Base-by-base conservation (phyloP, 2,797 vertebrate genomes). In the Anas capensis region DNA sequence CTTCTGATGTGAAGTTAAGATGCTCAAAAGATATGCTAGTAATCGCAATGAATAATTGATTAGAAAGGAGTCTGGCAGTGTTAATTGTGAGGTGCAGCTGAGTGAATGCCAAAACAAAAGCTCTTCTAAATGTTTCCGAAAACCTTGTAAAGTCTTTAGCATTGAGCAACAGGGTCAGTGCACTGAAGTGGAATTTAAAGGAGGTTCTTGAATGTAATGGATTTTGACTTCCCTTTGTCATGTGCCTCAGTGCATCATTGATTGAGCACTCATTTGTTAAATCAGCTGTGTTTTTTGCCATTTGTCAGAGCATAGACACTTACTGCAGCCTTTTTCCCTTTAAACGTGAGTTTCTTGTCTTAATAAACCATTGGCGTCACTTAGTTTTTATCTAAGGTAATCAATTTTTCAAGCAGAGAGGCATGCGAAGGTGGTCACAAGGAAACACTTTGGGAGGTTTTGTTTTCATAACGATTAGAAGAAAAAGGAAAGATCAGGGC, bases 211-310 rank as follows among this genome's bases (percentile, higher is more conserved):
- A 99, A 98, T 97, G 96, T 99, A 99, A 99, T 99, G 97, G 98
- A 97, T 99, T 99, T 98, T 99, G 99, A 99, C 99, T 99, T 98
- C 98, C 98, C 98, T 98, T 98, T 98, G 98, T 99, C 99, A 97
- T 97, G 94, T 96, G 98, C 99, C 98, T 98, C 98, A 98, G 96
- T 98, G 98, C 98, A 97, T 98, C 98, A 99, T 99, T 99, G 99
- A 99, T 99, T 99, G 98, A 98, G 98, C 93, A 97, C 98, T 99
- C 98, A 98, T 99, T 98, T 99, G 98, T 98, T 99, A 98, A 99
- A 99, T 99, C 98, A 99, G 98, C 98, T 98, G 98, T 98, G 98
- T 97, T 98, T 98, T 98, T 97, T 97, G 94, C 97, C 96, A 97
- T 98, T 98, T 98, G 97, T 98, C 98, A 97, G 97, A 93, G 98